Percentiles rank a stretch among this genome's conserved stretches.
phyloP scores from a whole-genome alignment of 1,140 invertebrate genomes.

The Carposina sasakii region DNA sequence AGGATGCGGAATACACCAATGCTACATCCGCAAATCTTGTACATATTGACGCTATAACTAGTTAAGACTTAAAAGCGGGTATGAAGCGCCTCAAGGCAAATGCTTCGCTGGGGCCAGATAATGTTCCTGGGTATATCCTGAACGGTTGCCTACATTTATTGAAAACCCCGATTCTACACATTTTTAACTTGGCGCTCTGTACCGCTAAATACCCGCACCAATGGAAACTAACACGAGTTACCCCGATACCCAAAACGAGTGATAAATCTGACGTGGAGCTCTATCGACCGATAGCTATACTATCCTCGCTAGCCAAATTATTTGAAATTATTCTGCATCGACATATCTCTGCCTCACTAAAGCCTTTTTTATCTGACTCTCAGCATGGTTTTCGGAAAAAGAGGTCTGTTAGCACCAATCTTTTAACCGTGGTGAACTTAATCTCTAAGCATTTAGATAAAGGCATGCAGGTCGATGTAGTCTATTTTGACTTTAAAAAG shows the following conservation, averaged over 20 bases:
- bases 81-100: background rate
- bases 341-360: background rate
- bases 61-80: background rate
- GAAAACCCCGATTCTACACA: background rate
- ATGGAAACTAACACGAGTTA: constrained; percentile 1
- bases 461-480: background rate
- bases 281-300: constrained; percentile 3
- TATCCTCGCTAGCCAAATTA: background rate
- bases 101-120: constrained; percentile 3
- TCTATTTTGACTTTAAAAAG: constrained; percentile 7
- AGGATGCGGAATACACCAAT: too few relatives aligned
- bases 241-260: background rate
- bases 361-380: constrained; percentile 1
- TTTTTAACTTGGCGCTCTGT: background rate
- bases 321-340: constrained; percentile 7
- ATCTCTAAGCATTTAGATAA: background rate
- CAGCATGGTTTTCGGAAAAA: constrained; percentile 1
- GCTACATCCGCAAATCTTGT: background rate
- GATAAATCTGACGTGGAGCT: background rate
- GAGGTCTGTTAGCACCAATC: background rate
- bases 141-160: background rate
- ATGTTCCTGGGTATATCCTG: constrained; percentile 1
- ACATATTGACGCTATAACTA: background rate
- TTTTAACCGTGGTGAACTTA: background rate
- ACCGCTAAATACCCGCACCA: background rate